phyloP scores from a whole-genome alignment of 2,888 invertebrate genomes.

The Synanthedon myopaeformis region DNA sequence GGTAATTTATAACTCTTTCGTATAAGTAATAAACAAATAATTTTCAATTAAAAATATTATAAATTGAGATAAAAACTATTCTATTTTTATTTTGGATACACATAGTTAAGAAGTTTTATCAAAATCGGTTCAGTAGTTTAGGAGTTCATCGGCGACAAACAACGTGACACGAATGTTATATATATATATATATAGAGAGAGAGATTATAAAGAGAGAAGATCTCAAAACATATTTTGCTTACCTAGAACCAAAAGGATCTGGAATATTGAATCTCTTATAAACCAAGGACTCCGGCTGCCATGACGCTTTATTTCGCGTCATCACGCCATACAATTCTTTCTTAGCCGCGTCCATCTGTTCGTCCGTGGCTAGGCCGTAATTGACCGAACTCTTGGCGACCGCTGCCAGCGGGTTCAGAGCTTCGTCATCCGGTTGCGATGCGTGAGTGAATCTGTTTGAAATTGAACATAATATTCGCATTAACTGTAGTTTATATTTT shows the following conservation, averaged over 20 bases:
- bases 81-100: no score
- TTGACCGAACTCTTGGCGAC: slow-evolving; percentile 43
- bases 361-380: slow-evolving; percentile 44
- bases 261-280: slow-evolving; percentile 96
- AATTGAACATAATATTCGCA: background rate
- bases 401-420: slow-evolving; percentile 37
- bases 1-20: no score
- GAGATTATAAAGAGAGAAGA: no score
- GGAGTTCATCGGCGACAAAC: no score
- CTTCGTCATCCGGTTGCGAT: slow-evolving; percentile 43
- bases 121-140: no score
- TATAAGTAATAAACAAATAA: no score
- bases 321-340: slow-evolving; percentile 82
- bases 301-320: slow-evolving; percentile 75
- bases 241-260: slow-evolving; percentile 74
- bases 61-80: no score
- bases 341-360: slow-evolving; percentile 76
- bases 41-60: no score
- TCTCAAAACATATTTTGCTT: slow-evolving; percentile 1
- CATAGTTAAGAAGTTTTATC: no score
- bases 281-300: slow-evolving; percentile 87
- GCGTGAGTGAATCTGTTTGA: slow-evolving; percentile 51
- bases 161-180: no score
- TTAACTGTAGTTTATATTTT: background rate
- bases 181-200: no score